Conservation (phyloP, 1,140 invertebrate species). For the Drosophila nannoptera region DNA sequence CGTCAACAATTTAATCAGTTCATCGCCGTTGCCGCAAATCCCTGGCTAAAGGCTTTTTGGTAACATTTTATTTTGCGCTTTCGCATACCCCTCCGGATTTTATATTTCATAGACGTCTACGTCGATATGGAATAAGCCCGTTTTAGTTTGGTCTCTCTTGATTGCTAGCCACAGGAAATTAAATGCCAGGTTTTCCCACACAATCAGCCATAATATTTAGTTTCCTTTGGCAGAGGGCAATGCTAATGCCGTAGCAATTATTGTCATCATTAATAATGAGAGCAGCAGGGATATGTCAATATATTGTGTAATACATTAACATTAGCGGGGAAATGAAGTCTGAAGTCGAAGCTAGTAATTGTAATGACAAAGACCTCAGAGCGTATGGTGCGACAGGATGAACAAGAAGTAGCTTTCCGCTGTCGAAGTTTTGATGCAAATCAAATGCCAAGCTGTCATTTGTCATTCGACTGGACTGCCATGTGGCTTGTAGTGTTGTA, state of each 20-base stretch:
- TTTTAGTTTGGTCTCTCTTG: constrained; percentile 66
- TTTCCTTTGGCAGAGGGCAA: constrained; percentile 49
- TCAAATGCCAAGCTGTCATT: too few species aligned
- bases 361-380: too few species aligned
- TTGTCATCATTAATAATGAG: constrained; percentile 19
- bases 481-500: background rate
- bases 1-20: constrained; percentile 76
- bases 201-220: constrained; percentile 45
- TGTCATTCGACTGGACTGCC: too few species aligned
- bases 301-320: background rate
- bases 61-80: constrained; percentile 42
- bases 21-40: constrained; percentile 64
- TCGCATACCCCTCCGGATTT: constrained; percentile 40
- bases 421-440: too few species aligned
- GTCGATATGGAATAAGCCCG: constrained; percentile 43
- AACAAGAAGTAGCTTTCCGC: too few species aligned
- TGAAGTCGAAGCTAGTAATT: too few species aligned
- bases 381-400: too few species aligned
- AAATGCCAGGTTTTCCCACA: constrained; percentile 44
- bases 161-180: constrained; percentile 63
- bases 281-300: constrained; percentile 4
- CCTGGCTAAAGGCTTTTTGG: constrained; percentile 51
- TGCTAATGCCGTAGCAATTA: constrained; percentile 34
- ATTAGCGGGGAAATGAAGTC: background rate
- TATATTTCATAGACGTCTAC: constrained; percentile 50